These are phyloP conservation scores for Zophobas atratus DNA, from an alignment of 1,140 invertebrate species.

Conservation along the genomic window DNA sequence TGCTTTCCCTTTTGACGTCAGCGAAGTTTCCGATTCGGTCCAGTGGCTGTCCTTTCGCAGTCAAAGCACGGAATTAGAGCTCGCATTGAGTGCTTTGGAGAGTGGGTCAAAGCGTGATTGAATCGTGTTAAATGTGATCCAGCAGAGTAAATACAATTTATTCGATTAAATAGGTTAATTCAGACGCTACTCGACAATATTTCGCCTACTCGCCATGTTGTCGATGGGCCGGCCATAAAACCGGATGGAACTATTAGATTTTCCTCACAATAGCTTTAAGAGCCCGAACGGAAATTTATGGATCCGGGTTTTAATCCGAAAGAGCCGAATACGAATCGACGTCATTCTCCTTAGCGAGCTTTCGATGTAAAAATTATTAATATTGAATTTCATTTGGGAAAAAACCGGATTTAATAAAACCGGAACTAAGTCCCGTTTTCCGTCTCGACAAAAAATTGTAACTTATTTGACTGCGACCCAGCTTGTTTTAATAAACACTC, in stretches of 20 bases:
- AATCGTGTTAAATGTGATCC: conserved; percentile 21
- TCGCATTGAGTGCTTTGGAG: conserved; percentile 14
- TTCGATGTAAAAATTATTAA: background rate
- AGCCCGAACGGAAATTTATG: conserved; percentile 3
- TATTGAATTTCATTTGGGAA: background rate
- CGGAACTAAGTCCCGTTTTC: background rate
- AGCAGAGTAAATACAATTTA: conserved; percentile 28
- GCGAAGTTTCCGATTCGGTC: conserved; percentile 5
- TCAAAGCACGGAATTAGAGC: conserved; percentile 25
- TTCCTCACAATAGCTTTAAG: conserved; percentile 9
- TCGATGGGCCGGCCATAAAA: background rate
- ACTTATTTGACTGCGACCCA: background rate
- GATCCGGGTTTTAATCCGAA: conserved; percentile 13
- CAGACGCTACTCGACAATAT: background rate
- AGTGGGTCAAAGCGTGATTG: conserved; percentile 20
- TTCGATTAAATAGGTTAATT: conserved; percentile 3
- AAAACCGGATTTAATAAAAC: conserved; percentile 25
- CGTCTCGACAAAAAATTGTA: conserved; percentile 7
- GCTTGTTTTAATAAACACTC: too few relatives aligned
- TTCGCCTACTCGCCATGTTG: background rate
- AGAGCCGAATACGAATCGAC: background rate
- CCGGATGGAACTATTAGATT: background rate
- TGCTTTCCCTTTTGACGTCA: background rate
- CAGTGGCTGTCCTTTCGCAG: background rate
- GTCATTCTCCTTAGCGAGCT: background rate